Evolutionary conservation across 2,888 invertebrate genomes (phyloP), one percentile per base, ranked within the genome.

Genomic region (Xanthorhoe designata): DNA sequence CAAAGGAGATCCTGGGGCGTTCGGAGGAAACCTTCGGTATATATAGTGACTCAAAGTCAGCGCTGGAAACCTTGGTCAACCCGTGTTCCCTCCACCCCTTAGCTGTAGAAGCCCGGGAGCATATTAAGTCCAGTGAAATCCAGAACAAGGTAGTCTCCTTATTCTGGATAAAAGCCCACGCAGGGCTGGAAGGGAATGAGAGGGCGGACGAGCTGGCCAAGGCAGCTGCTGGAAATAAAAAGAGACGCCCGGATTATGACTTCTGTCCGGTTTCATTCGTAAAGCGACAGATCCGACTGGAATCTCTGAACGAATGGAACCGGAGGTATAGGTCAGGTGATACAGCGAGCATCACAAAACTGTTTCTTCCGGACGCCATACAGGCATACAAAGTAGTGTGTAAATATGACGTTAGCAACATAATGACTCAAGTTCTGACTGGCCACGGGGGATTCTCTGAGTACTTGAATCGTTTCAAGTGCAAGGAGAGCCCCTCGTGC

Each of bases 401-500:
- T 6, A 35, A 35, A 9, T 13, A 13, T 13, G 13, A 42, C 0
- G 3, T 4, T 2, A 13, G 4, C 2, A 13, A 3, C 13, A 0
- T 42, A 2, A 42, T 42, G 38, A 42, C 38, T 13, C 38, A 42
- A 42, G 38, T 13, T 0, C 38, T 42, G 13, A 42, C 38, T 2
- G 38, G 38, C 1, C 38, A 42, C 13, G 38, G 38, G 0, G 38
- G 38, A 10, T 42, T 42, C 38, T 42, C 38, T 3, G 38, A 42
- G 13, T 42, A 42, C 13, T 3, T 42, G 38, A 42, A 42, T 13
- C 38, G 38, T 2, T 42, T 42, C 38, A 42, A 13, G 38, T 42
- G 38, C 13, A 42, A 42, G 38, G 38, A 42, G 13, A 42, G 3
- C 13, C 38, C 38, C 0, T 13, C 72, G 24, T 72, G 74, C 52